Evolutionary conservation across 2,888 invertebrate genomes (phyloP), one percentile per base, ranked within the genome.

Genomic region (Stenodera caucasica): DNA sequence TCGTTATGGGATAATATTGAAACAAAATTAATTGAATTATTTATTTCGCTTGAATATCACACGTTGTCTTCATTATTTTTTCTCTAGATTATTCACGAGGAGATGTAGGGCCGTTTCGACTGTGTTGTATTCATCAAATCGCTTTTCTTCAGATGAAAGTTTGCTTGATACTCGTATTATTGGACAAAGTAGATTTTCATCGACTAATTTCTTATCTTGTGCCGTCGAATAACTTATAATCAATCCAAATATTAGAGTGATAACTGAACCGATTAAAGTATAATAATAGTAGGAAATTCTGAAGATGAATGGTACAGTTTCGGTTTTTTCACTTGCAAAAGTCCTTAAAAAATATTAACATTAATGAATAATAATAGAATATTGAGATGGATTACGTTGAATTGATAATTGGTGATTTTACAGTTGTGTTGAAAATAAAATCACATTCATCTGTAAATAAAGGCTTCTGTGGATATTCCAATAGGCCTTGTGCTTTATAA

Each of bases 211-310:
- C 14, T 69, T 64, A 45, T 70, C 65, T 37, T 65, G 57, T 52
- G 67, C 58, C 14, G 70, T 67, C 15, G 64, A 30, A 37, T 68
- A 70, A 57, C 72, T 74, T 29, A 74, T 66, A 8, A 70, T 57
- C 12, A 73, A 37, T 6, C 72, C 73, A n/a, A 63, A 23, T 3
- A 64, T 23, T 12, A 71, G 63, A 7, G 68, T 65, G 8, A 72
- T 56, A 6, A 52, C 12, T 8, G 63, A 21, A 15, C 72, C 72
- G 5, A 71, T 63, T 11, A 67, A 18, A 1, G 69, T 59, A 49
- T 70, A 74, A 64, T 67, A 76, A 53, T 75, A 74, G 53, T 69
- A 72, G 0, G 75, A 74, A 12, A 76, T 65, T 26, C 64, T 61
- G 56, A 75, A 76, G 21, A 72, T 15, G 5, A 49, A 45, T 9